A percentile compares a stretch with the other conserved stretches of the same genome.
These are phyloP conservation scores for Irena cyanogastra DNA, from an alignment of 2,113 vertebrate species.

Conservation along the genomic window DNA sequence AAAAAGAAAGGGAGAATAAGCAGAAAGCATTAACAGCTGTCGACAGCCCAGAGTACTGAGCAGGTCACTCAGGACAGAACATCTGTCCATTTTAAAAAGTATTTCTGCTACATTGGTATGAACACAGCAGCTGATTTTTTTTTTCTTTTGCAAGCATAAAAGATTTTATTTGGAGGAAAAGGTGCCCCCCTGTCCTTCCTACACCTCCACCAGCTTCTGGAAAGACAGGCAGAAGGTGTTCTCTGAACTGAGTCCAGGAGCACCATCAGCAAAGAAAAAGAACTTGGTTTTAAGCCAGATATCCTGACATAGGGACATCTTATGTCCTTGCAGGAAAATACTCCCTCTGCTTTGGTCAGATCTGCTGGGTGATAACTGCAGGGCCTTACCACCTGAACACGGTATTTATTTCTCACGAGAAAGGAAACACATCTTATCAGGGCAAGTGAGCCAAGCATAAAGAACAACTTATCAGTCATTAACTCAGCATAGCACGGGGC, in stretches of 20 bases:
- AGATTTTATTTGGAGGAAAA: neutral
- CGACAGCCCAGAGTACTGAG: neutral
- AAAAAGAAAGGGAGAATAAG: neutral
- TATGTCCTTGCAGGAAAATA: neutral
- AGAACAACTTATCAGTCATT: neutral
- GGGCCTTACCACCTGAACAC: neutral
- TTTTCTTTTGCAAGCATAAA: neutral
- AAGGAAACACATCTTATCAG: slow-evolving; percentile 7
- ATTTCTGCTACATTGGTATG: neutral
- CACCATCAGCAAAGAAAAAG: neutral
- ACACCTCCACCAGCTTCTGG: neutral
- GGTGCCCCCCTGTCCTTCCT: neutral
- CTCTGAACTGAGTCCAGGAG: neutral
- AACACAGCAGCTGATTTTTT: neutral
- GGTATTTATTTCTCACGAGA: neutral
- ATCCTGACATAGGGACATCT: neutral
- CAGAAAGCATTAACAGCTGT: neutral
- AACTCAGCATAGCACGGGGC: neutral
- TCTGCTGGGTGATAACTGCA: neutral
- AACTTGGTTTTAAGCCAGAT: neutral
- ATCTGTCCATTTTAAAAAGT: neutral
- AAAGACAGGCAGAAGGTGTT: neutral
- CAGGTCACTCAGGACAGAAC: neutral
- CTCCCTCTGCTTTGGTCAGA: neutral
- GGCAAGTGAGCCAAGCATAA: neutral